These are phyloP conservation scores for Penaeus monodon DNA, from an alignment of 2,888 invertebrate species.

Conservation along the genomic window DNA sequence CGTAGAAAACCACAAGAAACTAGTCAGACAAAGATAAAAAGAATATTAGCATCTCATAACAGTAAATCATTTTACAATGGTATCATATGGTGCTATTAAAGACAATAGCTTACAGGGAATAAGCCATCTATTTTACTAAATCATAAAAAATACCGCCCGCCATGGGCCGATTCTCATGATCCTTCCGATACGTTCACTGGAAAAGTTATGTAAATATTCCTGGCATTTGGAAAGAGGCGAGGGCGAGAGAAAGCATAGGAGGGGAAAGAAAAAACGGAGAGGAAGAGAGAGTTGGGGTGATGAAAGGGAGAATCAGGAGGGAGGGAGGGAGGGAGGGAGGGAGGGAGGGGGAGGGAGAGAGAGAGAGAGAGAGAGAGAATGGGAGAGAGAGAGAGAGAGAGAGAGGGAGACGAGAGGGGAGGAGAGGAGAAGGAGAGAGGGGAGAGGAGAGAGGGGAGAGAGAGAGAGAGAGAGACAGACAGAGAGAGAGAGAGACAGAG, in stretches of 20 bases:
- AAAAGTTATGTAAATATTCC: not conserved
- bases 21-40: not conserved
- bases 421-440: not conserved
- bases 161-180: too few relatives aligned
- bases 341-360: too few relatives aligned
- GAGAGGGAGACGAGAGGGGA: not conserved
- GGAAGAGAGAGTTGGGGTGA: not conserved
- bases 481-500: not conserved
- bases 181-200: too few relatives aligned
- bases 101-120: too few relatives aligned
- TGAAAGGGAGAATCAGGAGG: not conserved
- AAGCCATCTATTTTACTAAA: too few relatives aligned
- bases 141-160: too few relatives aligned
- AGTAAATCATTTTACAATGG: too few relatives aligned
- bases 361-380: not conserved
- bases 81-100: too few relatives aligned
- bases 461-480: not conserved
- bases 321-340: not conserved
- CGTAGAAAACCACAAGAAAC: not conserved
- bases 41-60: not conserved
- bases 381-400: not conserved
- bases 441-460: not conserved
- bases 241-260: not conserved
- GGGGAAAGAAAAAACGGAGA: not conserved
- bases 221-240: not conserved